Conservation (phyloP, 2,888 invertebrate species). For the Autographa pulchrina region DNA sequence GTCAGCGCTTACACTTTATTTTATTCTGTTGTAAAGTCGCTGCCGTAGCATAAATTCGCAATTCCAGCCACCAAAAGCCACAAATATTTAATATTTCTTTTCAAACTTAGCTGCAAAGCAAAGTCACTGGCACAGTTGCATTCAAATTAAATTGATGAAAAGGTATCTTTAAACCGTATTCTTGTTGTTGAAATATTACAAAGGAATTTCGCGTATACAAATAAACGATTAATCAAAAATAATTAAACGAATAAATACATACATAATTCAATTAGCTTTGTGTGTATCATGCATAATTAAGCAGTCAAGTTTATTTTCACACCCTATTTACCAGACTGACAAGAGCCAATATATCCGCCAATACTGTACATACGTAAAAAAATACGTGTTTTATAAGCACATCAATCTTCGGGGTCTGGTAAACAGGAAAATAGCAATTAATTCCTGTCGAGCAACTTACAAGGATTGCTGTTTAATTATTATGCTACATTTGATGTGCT, state of each 20-base stretch:
- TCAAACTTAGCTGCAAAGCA: background rate
- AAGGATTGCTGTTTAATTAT: background rate
- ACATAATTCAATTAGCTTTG: no score
- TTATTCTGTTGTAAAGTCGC: conserved; percentile 4
- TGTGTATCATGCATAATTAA: background rate
- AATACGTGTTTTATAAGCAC: background rate
- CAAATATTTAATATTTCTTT: conserved; percentile 4
- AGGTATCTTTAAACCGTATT: background rate
- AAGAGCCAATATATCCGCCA: conserved; percentile 6
- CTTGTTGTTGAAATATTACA: background rate
- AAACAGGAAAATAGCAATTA: conserved; percentile 32
- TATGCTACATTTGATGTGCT: background rate
- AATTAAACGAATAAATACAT: no score
- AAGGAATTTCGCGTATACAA: no score
- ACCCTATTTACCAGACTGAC: conserved; percentile 21
- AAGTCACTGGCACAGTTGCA: background rate
- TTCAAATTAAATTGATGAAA: background rate
- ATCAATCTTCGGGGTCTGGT: conserved; percentile 28
- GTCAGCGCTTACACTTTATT: background rate
- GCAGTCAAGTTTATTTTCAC: background rate
- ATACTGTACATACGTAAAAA: conserved; percentile 9
- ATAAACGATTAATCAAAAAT: no score
- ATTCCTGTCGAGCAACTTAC: background rate
- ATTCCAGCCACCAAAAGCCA: conserved; percentile 1
- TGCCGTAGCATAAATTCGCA: conserved; percentile 4